These are phyloP conservation scores for Idris sp. DNA, from an alignment of 1,140 invertebrate genomes.

Conservation along the genomic window DNA sequence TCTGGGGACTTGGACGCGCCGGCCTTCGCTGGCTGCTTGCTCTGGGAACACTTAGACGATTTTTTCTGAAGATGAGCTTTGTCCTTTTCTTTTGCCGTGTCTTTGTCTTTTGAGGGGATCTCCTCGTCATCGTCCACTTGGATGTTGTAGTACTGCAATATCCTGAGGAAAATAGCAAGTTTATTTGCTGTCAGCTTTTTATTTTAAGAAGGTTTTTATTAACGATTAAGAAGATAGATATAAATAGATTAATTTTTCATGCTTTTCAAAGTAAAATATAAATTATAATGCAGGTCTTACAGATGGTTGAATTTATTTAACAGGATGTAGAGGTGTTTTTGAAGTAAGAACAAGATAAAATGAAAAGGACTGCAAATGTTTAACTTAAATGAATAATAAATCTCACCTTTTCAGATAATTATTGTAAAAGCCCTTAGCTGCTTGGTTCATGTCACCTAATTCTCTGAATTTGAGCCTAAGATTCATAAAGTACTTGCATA, in stretches of 20 bases:
- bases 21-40: conserved; percentile 32
- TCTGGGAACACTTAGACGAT: conserved; percentile 71
- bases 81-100: conserved; percentile 74
- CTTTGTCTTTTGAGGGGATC: conserved; percentile 58
- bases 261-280: too few relatives aligned
- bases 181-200: too few relatives aligned
- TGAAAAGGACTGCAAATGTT: too few relatives aligned
- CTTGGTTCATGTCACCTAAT: conserved; percentile 77
- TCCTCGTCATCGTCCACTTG: conserved; percentile 82
- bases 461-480: conserved; percentile 82
- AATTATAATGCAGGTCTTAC: too few relatives aligned
- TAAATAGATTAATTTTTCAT: too few relatives aligned
- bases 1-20: conserved; percentile 67
- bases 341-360: too few relatives aligned
- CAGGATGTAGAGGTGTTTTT: too few relatives aligned
- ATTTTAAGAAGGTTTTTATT: too few relatives aligned
- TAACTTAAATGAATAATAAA: too few relatives aligned
- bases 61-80: conserved; percentile 64
- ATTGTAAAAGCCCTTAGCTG: conserved; percentile 81
- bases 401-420: conserved; percentile 84
- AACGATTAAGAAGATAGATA: too few relatives aligned
- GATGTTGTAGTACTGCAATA: conserved; percentile 85
- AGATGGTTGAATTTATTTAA: too few relatives aligned
- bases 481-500: conserved; percentile 87
- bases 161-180: too few relatives aligned